phyloP scores from a whole-genome alignment of 2,888 invertebrate genomes.

The Magallana nippona region DNA sequence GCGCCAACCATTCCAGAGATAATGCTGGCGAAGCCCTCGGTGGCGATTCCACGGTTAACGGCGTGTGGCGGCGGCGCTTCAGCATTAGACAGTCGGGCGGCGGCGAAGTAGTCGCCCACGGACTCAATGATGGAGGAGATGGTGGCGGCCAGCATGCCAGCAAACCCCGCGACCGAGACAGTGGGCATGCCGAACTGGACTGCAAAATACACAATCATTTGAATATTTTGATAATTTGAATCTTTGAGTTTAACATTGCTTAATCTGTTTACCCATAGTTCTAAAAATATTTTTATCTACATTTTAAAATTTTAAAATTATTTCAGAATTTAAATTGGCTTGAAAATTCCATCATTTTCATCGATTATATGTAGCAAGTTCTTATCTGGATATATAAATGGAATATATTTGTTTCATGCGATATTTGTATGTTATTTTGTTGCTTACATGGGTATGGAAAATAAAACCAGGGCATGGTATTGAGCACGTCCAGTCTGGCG shows the following conservation, averaged over 20 bases:
- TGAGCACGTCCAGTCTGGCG: slow-evolving; percentile 55
- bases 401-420: no score
- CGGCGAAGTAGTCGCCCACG: slow-evolving; percentile 93
- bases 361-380: no score
- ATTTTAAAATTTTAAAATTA: no score
- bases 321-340: no score
- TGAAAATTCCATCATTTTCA: no score
- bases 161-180: slow-evolving; percentile 70
- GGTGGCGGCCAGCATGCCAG: slow-evolving; percentile 74
- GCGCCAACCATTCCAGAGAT: slow-evolving; percentile 92
- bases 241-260: no score
- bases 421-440: no score
- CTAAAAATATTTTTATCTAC: no score
- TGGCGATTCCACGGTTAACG: slow-evolving; percentile 86
- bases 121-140: slow-evolving; percentile 75
- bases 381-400: no score
- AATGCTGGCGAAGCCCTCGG: slow-evolving; percentile 90
- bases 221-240: no score
- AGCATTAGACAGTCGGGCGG: slow-evolving; percentile 86
- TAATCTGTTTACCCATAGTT: no score
- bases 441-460: slow-evolving; percentile 68
- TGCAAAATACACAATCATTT: slow-evolving; percentile 79
- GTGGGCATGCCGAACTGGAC: slow-evolving; percentile 77
- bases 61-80: slow-evolving; percentile 92
- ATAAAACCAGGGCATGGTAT: slow-evolving; percentile 63